Percentiles rank a stretch among this genome's conserved stretches.
phyloP scores from a whole-genome alignment of 2,888 invertebrate genomes.

The Noctua pronuba region DNA sequence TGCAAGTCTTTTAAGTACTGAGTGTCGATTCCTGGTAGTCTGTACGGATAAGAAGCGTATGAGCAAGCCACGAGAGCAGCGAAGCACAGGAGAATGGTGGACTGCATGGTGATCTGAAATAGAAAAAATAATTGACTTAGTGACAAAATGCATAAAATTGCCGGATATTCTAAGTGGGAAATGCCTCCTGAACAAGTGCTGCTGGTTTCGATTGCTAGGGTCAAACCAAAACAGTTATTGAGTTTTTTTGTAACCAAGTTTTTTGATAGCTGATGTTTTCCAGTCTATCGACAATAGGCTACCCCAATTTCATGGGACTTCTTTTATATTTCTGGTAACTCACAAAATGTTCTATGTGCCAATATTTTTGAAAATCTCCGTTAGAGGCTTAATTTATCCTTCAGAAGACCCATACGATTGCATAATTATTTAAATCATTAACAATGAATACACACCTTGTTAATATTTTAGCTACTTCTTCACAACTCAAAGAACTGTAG shows the following conservation, averaged over 20 bases:
- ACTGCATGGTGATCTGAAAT: slow-evolving; percentile 66
- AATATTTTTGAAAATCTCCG: slow-evolving; percentile 19
- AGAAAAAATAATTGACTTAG: not conserved
- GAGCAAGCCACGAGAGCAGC: slow-evolving; percentile 60
- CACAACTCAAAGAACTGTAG: slow-evolving; percentile 17
- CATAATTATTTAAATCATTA: not conserved
- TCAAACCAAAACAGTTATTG: not conserved
- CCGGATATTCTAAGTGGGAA: not conserved
- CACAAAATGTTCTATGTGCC: not conserved
- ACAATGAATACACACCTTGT: slow-evolving; percentile 10
- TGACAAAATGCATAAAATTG: not conserved
- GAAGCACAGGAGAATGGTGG: slow-evolving; percentile 45
- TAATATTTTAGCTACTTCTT: slow-evolving; percentile 1
- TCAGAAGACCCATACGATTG: not conserved
- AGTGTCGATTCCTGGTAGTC: slow-evolving; percentile 8
- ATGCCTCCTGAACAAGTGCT: not conserved
- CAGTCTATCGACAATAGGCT: not conserved
- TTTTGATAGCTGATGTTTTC: not conserved
- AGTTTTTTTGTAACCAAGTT: not conserved
- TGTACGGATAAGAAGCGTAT: slow-evolving; percentile 17
- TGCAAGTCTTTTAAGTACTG: not conserved
- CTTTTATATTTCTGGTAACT: not conserved
- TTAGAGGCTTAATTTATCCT: not conserved
- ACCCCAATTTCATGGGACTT: not conserved
- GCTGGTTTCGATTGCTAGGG: slow-evolving; percentile 5